A percentile compares a stretch with the other conserved stretches of the same genome.
phyloP scores from a whole-genome alignment of 2,113 vertebrate genomes.

The Sinosuthora webbiana region DNA sequence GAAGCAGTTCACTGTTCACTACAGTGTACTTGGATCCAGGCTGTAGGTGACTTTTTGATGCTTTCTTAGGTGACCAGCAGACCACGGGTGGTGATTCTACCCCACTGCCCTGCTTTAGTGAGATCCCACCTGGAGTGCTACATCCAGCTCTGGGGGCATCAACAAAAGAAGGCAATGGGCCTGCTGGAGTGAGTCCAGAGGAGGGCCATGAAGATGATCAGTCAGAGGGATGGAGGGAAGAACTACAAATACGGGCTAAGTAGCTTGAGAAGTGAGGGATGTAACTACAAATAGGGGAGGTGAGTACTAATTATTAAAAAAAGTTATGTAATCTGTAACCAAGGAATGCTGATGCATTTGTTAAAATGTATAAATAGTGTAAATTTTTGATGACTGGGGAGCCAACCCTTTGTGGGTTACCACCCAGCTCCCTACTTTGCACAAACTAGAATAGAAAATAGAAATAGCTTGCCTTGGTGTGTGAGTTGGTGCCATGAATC shows the following conservation, averaged over 20 bases:
- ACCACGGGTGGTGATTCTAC: neutral
- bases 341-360: neutral
- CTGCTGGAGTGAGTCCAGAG: neutral
- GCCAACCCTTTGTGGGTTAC: neutral
- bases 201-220: neutral
- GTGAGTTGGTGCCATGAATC: neutral
- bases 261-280: neutral
- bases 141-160: neutral
- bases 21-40: neutral
- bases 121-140: neutral
- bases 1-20: neutral
- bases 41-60: neutral
- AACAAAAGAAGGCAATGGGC: neutral
- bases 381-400: neutral
- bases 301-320: neutral
- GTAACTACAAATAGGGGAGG: neutral
- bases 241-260: accelerated
- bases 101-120: no score
- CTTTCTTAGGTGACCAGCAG: neutral
- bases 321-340: neutral
- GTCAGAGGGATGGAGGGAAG: neutral
- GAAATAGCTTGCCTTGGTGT: neutral
- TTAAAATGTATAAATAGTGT: neutral
- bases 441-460: neutral
- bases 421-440: neutral